Evolutionary conservation across 2,888 invertebrate species (phyloP), one percentile per base, ranked within the genome.

Genomic region (Sabatieria punctata): DNA sequence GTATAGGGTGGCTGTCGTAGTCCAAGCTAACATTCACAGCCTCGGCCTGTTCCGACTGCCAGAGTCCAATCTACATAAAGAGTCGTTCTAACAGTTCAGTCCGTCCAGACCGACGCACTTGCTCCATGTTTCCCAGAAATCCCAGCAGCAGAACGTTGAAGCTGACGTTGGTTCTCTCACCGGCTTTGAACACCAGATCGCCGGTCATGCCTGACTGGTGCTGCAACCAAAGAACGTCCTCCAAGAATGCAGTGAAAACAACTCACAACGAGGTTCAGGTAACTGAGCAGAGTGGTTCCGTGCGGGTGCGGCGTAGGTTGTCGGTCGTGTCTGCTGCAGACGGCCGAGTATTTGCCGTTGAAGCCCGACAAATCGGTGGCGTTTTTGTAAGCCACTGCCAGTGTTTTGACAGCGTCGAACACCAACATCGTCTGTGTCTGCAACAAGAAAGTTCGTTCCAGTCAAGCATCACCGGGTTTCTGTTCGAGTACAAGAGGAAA

Each of bases 91-190:
- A n/a, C n/a, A n/a, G n/a, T n/a, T n/a, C n/a, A n/a, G n/a, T n/a
- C n/a, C n/a, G n/a, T 13, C 24, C 11, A 13, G 8, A 18, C 36
- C 15, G 11, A 21, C 54, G 51, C 36, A 61, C 60, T 44, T 61
- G 58, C 41, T 59, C 58, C 27, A 63, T 45, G 19, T 49, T 49
- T 4, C 62, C 62, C 24, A 53, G 58, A 43, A 59, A 61, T 2
- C 62, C 62, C n/a, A 62, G 50, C 26, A 61, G 51, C 24, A 59
- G 53, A 25, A 62, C 61, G 26, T 60, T 49, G 55, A 63, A 57
- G 6, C 60, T 56, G 49, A 63, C 60, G 39, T 61, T 63, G 44
- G 51, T 52, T 6, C 42, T 19, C 24, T 42, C 42, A 2, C 42
- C 42, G 4, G n/a, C n/a, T 21, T 21, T 21, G 33, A 42, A 42